These are phyloP conservation scores for Drosophila kanapiae DNA, from an alignment of 1,140 invertebrate species.

Conservation along the genomic window DNA sequence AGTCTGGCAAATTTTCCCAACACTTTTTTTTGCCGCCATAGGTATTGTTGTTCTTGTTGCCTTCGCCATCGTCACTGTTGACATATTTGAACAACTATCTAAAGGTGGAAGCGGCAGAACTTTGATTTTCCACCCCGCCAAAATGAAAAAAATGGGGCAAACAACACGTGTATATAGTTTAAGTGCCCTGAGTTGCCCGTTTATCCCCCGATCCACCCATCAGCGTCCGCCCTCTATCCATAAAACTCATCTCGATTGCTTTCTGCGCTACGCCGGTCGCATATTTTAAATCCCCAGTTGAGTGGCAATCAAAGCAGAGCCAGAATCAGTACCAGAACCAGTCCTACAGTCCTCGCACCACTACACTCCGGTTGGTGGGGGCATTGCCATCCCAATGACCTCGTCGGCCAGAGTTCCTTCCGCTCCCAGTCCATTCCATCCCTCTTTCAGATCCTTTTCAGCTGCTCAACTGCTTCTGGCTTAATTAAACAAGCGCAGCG, in stretches of 20 bases:
- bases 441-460: conserved; percentile 24
- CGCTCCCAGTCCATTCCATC: conserved; percentile 5
- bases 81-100: conserved; percentile 78
- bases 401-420: conserved; percentile 29
- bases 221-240: conserved; percentile 16
- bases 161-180: conserved; percentile 68
- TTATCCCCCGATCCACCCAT: conserved; percentile 30
- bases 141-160: conserved; percentile 13
- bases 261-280: conserved; percentile 72
- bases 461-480: conserved; percentile 46
- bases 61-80: conserved; percentile 59
- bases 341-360: conserved; percentile 29
- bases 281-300: conserved; percentile 83
- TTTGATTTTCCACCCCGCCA: conserved; percentile 57
- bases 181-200: conserved; percentile 54
- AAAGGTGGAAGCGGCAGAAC: conserved; percentile 67
- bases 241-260: conserved; percentile 65
- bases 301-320: conserved; percentile 76
- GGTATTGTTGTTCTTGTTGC: neutral
- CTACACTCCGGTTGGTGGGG: conserved; percentile 2
- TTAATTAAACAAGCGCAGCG: conserved; percentile 79
- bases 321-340: conserved; percentile 32
- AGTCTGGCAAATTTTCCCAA: conserved; percentile 72
- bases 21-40: conserved; percentile 35
- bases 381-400: conserved; percentile 51